A percentile compares a stretch with the other conserved stretches of the same genome.
Conservation (phyloP, 2,888 invertebrate species). For the Ectemnius lituratus region DNA sequence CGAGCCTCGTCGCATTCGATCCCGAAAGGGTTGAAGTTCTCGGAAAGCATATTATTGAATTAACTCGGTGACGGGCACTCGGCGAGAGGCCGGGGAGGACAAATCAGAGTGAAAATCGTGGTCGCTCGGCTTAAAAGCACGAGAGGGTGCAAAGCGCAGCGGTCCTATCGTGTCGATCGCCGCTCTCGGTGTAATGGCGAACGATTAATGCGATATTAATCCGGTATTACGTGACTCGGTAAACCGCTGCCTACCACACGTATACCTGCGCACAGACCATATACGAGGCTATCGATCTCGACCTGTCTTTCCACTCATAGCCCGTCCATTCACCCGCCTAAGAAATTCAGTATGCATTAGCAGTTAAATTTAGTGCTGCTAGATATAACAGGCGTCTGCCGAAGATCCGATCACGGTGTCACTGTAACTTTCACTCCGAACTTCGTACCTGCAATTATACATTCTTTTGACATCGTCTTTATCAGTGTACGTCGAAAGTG, state of each 20-base stretch:
- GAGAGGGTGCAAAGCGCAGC: conserved; percentile 31
- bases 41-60: conserved; percentile 40
- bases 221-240: conserved; percentile 40
- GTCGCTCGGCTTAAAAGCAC: conserved; percentile 41
- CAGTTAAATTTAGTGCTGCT: conserved; percentile 20
- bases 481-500: too few species aligned
- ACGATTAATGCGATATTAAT: conserved; percentile 53
- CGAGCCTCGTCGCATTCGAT: conserved; percentile 38
- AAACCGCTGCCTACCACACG: conserved; percentile 9
- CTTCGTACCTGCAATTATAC: too few species aligned
- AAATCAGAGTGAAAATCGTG: conserved; percentile 40
- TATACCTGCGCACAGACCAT: background rate
- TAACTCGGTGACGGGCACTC: conserved; percentile 39
- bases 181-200: conserved; percentile 27
- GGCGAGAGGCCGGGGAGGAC: conserved; percentile 22
- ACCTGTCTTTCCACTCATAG: conserved; percentile 33
- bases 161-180: conserved; percentile 35
- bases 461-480: too few species aligned
- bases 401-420: too few species aligned
- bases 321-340: background rate
- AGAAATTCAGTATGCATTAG: conserved; percentile 32
- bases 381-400: background rate
- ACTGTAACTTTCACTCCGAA: too few species aligned
- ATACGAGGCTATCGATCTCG: conserved; percentile 30
- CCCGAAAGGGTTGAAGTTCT: background rate